phyloP scores from a whole-genome alignment of 2,888 invertebrate species.

The Artemia sp. region DNA sequence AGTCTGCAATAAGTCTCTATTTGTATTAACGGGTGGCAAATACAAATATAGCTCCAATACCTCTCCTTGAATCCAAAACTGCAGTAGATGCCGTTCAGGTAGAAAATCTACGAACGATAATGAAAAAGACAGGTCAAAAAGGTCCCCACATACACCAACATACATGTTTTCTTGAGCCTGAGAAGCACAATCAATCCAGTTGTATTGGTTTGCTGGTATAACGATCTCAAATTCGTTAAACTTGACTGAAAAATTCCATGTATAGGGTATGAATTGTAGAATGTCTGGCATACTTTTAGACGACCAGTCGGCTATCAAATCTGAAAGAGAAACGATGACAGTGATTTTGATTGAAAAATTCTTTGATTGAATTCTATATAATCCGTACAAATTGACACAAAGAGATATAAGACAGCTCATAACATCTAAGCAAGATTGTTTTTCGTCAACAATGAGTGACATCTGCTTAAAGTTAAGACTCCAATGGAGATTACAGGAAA shows the following conservation, averaged over 20 bases:
- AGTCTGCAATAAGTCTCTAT: slow-evolving; percentile 13
- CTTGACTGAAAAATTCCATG: slow-evolving; percentile 76
- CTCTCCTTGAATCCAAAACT: slow-evolving; percentile 65
- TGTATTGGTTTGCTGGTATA: slow-evolving; percentile 83
- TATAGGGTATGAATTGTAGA: slow-evolving; percentile 86
- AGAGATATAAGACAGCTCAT: too few relatives aligned
- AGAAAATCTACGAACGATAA: slow-evolving; percentile 86
- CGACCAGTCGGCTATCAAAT: slow-evolving; percentile 91
- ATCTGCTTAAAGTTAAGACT: not conserved
- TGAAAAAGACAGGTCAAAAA: slow-evolving; percentile 79
- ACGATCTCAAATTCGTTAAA: slow-evolving; percentile 89
- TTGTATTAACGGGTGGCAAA: slow-evolving; percentile 16
- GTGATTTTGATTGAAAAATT: too few relatives aligned
- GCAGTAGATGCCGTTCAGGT: slow-evolving; percentile 68
- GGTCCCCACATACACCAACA: slow-evolving; percentile 80
- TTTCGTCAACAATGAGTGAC: not conserved
- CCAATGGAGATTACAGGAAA: not conserved
- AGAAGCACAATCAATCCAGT: slow-evolving; percentile 96
- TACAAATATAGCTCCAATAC: slow-evolving; percentile 18
- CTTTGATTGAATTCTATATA: too few relatives aligned
- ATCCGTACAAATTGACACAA: too few relatives aligned
- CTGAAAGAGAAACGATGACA: slow-evolving; percentile 34
- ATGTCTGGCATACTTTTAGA: slow-evolving; percentile 83
- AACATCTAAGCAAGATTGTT: too few relatives aligned
- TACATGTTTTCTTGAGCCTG: slow-evolving; percentile 84